Evolutionary conservation across 2,888 invertebrate genomes (phyloP).

Genomic region (Pogonocherus hispidulus): DNA sequence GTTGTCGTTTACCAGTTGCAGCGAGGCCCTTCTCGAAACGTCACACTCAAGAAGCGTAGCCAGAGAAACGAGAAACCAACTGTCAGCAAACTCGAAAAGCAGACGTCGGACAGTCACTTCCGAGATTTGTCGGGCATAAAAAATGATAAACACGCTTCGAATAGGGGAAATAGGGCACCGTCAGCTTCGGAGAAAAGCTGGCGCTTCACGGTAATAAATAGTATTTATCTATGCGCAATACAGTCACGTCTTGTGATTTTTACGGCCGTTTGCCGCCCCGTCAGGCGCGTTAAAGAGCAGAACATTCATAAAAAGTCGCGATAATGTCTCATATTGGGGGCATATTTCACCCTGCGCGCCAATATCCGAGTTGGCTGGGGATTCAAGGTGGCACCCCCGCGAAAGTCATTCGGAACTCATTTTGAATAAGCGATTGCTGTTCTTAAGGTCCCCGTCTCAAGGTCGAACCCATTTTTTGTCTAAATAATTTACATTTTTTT

Average conservation of each 20-base stretch:
- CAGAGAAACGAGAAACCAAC: too few relatives aligned
- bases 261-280: too few relatives aligned
- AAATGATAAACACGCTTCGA: slow-evolving; percentile 9
- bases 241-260: slow-evolving; percentile 18
- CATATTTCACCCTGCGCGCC: slow-evolving; percentile 35
- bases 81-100: too few relatives aligned
- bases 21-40: too few relatives aligned
- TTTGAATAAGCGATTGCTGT: too few relatives aligned
- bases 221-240: slow-evolving; percentile 21
- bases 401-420: too few relatives aligned
- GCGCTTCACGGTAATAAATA: slow-evolving; percentile 2
- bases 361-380: not conserved
- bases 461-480: too few relatives aligned
- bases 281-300: slow-evolving; percentile 36
- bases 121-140: slow-evolving; percentile 5
- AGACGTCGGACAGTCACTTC: not conserved
- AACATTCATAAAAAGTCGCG: slow-evolving; percentile 36
- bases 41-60: too few relatives aligned
- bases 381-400: too few relatives aligned
- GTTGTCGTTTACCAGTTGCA: too few relatives aligned
- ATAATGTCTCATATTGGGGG: slow-evolving; percentile 40
- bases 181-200: not conserved
- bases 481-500: too few relatives aligned
- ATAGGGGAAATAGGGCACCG: not conserved
- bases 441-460: too few relatives aligned